Evolutionary conservation across 2,113 vertebrate species (phyloP).

Genomic region (Calonectris borealis): DNA sequence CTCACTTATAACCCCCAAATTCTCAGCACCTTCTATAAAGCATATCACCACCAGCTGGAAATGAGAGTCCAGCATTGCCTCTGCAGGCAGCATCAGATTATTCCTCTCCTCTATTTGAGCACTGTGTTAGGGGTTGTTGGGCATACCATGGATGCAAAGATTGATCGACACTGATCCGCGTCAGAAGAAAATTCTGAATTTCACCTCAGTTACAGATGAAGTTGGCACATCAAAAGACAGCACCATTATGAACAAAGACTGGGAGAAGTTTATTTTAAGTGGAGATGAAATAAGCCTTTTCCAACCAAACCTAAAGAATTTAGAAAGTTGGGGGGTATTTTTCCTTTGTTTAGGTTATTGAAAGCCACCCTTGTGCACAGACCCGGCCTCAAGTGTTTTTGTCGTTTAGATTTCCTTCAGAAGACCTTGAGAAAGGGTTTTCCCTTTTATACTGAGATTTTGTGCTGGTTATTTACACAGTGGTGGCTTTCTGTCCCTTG

Average conservation of each 20-base stretch:
- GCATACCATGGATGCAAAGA: neutral
- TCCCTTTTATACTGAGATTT: neutral
- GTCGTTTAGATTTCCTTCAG: neutral
- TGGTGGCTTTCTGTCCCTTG: neutral
- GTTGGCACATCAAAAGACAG: neutral
- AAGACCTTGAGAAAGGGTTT: neutral
- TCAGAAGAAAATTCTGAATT: neutral
- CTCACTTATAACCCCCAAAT: neutral
- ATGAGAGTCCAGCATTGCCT: neutral
- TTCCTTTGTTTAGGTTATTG: neutral
- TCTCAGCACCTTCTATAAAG: neutral
- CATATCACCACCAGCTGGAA: neutral
- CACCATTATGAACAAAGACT: neutral
- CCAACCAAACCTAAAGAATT: neutral
- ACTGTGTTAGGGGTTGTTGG: neutral
- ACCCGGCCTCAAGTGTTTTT: neutral
- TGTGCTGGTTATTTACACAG: neutral
- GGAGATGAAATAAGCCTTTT: neutral
- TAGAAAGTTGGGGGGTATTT: neutral
- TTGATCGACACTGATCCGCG: rapidly evolving
- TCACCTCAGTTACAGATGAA: neutral
- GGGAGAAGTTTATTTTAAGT: neutral
- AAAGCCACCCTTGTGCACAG: neutral
- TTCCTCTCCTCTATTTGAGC: neutral
- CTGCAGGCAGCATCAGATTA: neutral